Evolutionary conservation across 2,888 invertebrate genomes (phyloP).

Genomic region (Cryptocheilus praepositus): DNA sequence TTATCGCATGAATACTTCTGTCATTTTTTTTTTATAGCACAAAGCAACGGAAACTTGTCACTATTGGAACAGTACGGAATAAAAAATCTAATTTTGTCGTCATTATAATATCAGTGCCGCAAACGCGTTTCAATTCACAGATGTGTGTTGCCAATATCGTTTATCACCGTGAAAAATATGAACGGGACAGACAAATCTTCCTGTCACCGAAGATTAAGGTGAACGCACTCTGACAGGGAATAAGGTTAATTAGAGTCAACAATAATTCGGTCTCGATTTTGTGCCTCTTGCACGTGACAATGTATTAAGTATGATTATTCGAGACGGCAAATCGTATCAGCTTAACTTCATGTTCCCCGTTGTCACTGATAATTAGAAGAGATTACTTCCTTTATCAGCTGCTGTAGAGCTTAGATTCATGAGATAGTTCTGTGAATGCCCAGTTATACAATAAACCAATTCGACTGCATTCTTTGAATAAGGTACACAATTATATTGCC

Average conservation of each 20-base stretch:
- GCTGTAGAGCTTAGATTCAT: background rate
- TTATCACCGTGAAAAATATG: background rate
- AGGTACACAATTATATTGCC: too few species aligned
- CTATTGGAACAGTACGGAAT: too few species aligned
- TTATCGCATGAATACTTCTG: too few species aligned
- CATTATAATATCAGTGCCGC: too few species aligned
- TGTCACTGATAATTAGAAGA: constrained; percentile 26
- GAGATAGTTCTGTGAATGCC: background rate
- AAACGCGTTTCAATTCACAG: background rate
- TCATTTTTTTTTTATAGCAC: background rate
- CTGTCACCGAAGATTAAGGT: too few species aligned
- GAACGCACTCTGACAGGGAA: too few species aligned
- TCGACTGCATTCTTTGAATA: too few species aligned
- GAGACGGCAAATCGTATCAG: constrained; percentile 22
- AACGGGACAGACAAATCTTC: background rate
- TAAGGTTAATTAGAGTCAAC: constrained; percentile 8
- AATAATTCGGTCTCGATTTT: background rate
- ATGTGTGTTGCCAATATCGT: background rate
- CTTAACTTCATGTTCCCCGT: background rate
- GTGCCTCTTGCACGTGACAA: constrained; percentile 9
- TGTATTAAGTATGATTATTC: constrained; percentile 23
- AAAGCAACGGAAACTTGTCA: too few species aligned
- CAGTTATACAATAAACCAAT: background rate
- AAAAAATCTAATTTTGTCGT: too few species aligned
- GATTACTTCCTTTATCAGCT: constrained; percentile 42